Base-by-base conservation (phyloP, 1,140 invertebrate genomes). In the Himalopsyche phryganea region DNA sequence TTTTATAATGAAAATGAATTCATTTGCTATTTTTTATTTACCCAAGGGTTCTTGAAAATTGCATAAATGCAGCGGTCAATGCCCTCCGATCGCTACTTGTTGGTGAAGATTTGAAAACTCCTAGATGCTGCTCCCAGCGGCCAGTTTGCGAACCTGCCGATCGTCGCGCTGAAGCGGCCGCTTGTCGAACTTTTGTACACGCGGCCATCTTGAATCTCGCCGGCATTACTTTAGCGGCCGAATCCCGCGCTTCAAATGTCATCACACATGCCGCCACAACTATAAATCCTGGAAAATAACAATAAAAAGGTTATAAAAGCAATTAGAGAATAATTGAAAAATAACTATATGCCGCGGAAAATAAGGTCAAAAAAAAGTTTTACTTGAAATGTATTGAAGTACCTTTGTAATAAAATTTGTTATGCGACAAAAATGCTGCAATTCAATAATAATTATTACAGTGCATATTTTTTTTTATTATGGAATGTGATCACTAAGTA, bases 221-320 rank as follows among this genome's bases (percentile, higher is more conserved):
- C 1, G 90, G 89, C 9, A 91, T 89, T 10, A 92, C 89, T 70
- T 93, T 94, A 0, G 89, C 90, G 0, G 90, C 90, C 38, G 87
- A 91, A 70, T 94, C 91, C 0, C 91, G 79, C 0, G 91, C 90
- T 69, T 94, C 92, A 66, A 94, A 95, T 0, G 92, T 94, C 90
- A 95, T 92, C n/a, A 96, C 92, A 65, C 91, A 94, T 0, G 91
- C 91, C 5, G 92, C 92, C 1, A 95, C 91, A 3, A 96, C 90
- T 51, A 94, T 92, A 68, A 96, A 93, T 13, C 91, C 89, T 92
- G 71, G 20, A 76, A 60, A 50, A 71, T 0, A 6, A 35, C 15
- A 32, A 49, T n/a, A 49, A 2, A 35, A 14, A n/a, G n/a, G n/a
- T n/a, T n/a, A n/a, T n/a, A n/a, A n/a, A n/a, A n/a, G n/a, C n/a